Evolutionary conservation across 35 echinoderm and acorn worm genomes (phyloP).

Genomic region (Lytechinus pictus): DNA sequence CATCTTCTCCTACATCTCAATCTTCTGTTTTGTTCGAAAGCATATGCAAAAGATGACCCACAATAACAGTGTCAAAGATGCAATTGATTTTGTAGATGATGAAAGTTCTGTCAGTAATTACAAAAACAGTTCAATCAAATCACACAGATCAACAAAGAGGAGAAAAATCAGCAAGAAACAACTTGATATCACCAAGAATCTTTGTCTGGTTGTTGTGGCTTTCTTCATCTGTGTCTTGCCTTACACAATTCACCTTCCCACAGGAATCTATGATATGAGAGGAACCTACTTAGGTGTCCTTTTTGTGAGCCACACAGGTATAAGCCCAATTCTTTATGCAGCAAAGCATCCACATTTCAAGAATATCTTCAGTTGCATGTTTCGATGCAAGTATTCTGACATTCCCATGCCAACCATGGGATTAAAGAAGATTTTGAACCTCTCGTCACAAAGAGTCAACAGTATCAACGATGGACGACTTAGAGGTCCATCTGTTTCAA

Average conservation of each 20-base stretch:
- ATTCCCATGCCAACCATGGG: slow-evolving; percentile 67
- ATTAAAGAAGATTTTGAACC: slow-evolving; percentile 18
- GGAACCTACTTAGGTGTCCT: slow-evolving; percentile 53
- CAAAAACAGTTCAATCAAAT: background rate
- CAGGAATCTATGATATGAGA: slow-evolving; percentile 54
- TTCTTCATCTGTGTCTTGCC: slow-evolving; percentile 66
- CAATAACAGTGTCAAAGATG: background rate
- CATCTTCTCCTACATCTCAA: slow-evolving; percentile 47
- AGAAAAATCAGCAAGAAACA: slow-evolving; percentile 40
- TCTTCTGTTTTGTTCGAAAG: slow-evolving; percentile 1
- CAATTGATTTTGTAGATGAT: background rate
- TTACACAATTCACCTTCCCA: slow-evolving; percentile 62
- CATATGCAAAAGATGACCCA: slow-evolving; percentile 24
- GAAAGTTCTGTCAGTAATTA: background rate
- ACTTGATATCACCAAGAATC: slow-evolving; percentile 67
- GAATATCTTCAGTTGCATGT: slow-evolving; percentile 60
- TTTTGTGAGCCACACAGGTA: slow-evolving; percentile 61
- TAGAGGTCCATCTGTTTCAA: no score
- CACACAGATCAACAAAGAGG: background rate
- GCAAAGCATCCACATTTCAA: slow-evolving; percentile 88
- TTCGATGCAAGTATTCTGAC: slow-evolving; percentile 54
- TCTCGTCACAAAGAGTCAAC: background rate
- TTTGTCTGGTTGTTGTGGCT: slow-evolving; percentile 58
- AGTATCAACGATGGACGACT: background rate
- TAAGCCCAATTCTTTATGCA: slow-evolving; percentile 83